Conservation (phyloP, 2,113 vertebrate species). For the Phasianus colchicus region DNA sequence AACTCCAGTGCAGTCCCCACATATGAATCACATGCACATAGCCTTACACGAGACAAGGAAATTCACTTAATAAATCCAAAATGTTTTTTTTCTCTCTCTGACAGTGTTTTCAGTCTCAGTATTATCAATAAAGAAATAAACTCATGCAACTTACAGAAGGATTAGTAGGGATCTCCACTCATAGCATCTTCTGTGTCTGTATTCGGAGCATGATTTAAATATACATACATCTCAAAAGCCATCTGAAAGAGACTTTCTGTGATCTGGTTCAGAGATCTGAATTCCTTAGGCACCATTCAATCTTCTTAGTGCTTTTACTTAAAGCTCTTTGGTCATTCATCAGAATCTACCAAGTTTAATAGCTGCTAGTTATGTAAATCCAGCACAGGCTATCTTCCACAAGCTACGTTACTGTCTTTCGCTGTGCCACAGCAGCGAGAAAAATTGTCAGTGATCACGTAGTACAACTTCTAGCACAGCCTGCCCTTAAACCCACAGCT, state of each 20-base stretch:
- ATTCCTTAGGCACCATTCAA: neutral
- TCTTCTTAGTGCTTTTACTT: neutral
- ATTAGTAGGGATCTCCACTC: neutral
- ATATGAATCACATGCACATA: neutral
- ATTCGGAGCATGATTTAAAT: neutral
- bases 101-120: neutral
- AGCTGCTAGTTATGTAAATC: constrained; percentile 27
- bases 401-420: neutral
- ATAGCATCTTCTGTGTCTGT: neutral
- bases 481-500: neutral
- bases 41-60: neutral
- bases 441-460: neutral
- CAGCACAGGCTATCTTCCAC: neutral
- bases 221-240: neutral
- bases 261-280: neutral
- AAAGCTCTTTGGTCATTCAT: neutral
- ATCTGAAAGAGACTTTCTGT: neutral
- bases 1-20: neutral
- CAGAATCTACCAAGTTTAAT: constrained; percentile 29
- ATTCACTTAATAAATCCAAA: neutral
- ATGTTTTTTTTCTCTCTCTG: neutral
- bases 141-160: neutral
- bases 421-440: neutral
- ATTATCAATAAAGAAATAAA: constrained; percentile 12
- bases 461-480: neutral